Percentiles rank a stretch among this genome's conserved stretches.
phyloP scores from a whole-genome alignment of 2,113 vertebrate species.

The Phylloscopus trochilus region DNA sequence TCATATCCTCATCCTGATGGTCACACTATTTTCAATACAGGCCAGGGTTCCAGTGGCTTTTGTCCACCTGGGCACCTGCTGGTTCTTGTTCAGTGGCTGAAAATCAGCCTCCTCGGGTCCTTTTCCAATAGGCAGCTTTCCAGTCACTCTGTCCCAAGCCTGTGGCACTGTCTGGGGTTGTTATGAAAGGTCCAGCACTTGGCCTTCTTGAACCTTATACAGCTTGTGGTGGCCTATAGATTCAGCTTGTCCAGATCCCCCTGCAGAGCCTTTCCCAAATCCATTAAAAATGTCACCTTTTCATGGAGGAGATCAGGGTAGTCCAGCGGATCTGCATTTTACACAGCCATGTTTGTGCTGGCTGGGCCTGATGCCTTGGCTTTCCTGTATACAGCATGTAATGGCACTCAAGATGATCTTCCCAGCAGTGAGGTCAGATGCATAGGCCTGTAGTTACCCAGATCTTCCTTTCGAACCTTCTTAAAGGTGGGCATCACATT shows the following conservation, averaged over 20 bases:
- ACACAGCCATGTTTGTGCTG: background rate
- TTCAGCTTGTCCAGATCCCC: too few species aligned
- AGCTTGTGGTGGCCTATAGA: rapidly evolving
- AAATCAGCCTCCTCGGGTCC: background rate
- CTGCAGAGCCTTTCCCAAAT: background rate
- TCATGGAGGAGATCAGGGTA: background rate
- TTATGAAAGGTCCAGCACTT: background rate
- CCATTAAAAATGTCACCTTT: background rate
- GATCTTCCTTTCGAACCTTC: background rate
- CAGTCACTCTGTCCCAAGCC: background rate
- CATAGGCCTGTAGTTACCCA: background rate
- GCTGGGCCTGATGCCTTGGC: background rate
- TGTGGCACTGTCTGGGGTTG: too few species aligned
- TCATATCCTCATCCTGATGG: background rate
- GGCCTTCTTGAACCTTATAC: background rate
- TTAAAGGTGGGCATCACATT: background rate
- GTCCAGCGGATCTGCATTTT: background rate
- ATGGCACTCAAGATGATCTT: background rate
- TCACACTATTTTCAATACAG: background rate
- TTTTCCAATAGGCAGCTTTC: background rate
- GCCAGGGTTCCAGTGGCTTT: background rate
- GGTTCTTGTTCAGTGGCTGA: background rate
- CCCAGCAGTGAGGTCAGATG: background rate
- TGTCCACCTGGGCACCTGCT: background rate
- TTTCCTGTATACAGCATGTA: background rate